A percentile compares a stretch with the other conserved stretches of the same genome.
These are phyloP conservation scores for Rhagoletis zephyria DNA, from an alignment of 1,140 invertebrate species.

Conservation along the genomic window DNA sequence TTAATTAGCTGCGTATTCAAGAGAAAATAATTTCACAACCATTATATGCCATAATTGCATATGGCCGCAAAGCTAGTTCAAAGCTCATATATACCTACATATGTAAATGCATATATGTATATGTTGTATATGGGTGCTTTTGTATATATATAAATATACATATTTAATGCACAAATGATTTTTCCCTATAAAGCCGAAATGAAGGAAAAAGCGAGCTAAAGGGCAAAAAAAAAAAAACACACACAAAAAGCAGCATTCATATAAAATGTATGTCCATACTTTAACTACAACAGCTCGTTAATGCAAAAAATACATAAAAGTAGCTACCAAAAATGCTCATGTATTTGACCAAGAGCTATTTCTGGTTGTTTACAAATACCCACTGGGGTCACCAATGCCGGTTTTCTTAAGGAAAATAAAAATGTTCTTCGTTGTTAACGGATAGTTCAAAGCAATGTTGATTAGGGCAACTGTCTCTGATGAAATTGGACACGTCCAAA, in stretches of 20 bases:
- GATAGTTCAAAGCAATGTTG: too few species aligned
- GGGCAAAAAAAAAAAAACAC: not conserved
- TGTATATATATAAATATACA: not conserved
- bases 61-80: not conserved
- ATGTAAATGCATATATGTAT: too few species aligned
- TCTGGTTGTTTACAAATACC: not conserved
- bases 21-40: not conserved
- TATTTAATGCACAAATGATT: not conserved
- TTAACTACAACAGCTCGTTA: not conserved
- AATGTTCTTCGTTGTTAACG: too few species aligned
- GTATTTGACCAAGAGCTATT: not conserved
- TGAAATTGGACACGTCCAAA: too few species aligned
- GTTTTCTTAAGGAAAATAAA: too few species aligned
- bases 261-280: not conserved
- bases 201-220: not conserved
- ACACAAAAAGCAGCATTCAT: not conserved
- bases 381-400: too few species aligned
- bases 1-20: not conserved
- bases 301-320: not conserved
- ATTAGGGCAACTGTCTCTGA: too few species aligned
- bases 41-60: not conserved
- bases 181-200: not conserved
- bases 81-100: not conserved
- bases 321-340: not conserved
- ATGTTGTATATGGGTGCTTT: too few species aligned